Conservation (phyloP, 2,113 vertebrate genomes). For the Anhinga rufa region DNA sequence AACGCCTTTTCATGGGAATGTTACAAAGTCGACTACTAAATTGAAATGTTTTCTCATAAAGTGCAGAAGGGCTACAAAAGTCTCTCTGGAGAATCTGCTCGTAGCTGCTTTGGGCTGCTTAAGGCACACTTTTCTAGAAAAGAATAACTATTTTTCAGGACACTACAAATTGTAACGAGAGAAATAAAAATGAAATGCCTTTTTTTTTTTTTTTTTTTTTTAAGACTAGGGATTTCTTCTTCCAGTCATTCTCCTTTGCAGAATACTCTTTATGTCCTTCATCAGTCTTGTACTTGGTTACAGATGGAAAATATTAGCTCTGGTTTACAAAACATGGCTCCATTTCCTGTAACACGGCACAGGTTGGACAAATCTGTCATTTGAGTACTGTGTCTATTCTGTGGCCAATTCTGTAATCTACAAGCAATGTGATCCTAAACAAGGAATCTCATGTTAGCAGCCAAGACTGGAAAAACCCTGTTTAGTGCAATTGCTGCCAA, state of each 20-base stretch:
- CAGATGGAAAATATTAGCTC: constrained; percentile 86
- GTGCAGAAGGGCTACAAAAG: background rate
- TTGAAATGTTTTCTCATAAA: background rate
- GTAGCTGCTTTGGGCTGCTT: background rate
- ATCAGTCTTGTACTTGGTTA: constrained; percentile 74
- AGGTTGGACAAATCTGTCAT: constrained; percentile 86
- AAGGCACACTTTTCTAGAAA: background rate
- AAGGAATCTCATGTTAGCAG: constrained; percentile 70
- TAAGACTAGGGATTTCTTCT: background rate
- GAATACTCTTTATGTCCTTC: constrained; percentile 74
- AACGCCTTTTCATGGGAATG: background rate
- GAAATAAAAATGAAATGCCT: background rate
- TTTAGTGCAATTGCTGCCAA: constrained; percentile 67
- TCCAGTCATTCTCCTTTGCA: background rate
- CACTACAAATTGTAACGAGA: background rate
- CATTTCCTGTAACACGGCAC: constrained; percentile 71
- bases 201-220: background rate
- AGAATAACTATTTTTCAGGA: background rate
- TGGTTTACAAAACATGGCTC: constrained; percentile 76
- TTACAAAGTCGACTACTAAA: background rate
- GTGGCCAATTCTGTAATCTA: constrained; percentile 79
- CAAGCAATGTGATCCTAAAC: constrained; percentile 80
- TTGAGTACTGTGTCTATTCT: constrained; percentile 76
- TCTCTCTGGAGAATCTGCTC: background rate
- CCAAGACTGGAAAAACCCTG: constrained; percentile 74